Evolutionary conservation across 37 sponge, comb jelly and placozoan species (phyloP).

Genomic region (Haliclona indistincta): DNA sequence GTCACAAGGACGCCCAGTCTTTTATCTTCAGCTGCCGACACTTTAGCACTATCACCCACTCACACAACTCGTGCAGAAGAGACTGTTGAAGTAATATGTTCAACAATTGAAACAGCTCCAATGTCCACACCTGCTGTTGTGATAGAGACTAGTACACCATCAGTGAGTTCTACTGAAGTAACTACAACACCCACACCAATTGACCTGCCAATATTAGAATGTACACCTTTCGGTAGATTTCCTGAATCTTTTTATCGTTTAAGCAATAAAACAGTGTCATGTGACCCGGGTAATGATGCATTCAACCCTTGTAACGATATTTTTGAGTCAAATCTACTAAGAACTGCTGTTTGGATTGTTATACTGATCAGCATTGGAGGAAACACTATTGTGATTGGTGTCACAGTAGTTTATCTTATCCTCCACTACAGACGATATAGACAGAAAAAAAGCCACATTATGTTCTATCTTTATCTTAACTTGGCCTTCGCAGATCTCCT

Average conservation of each 20-base stretch:
- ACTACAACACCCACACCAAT: neutral
- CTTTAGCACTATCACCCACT: neutral
- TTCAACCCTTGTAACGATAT: conserved; percentile 79
- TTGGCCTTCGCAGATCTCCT: conserved; percentile 74
- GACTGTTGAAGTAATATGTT: neutral
- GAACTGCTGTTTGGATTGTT: conserved; percentile 63
- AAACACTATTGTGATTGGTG: conserved; percentile 53
- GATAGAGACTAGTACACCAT: too few species aligned
- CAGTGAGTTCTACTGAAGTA: neutral
- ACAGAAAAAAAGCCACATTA: conserved; percentile 4
- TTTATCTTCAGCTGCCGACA: neutral
- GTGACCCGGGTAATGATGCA: conserved; percentile 40
- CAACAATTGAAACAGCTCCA: neutral
- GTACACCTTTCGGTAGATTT: neutral
- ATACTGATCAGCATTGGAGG: conserved; percentile 44
- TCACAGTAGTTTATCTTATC: conserved; percentile 24
- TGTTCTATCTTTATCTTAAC: conserved; percentile 52
- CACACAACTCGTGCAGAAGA: neutral
- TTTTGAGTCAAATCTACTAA: conserved; percentile 31
- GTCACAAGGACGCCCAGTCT: neutral
- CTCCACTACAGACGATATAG: neutral
- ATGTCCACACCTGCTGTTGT: neutral
- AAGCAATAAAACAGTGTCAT: neutral
- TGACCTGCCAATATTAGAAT: neutral
- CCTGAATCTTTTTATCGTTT: neutral